These are phyloP conservation scores for Drosophila kambysellisi DNA, from an alignment of 2,888 invertebrate species.

Conservation along the genomic window DNA sequence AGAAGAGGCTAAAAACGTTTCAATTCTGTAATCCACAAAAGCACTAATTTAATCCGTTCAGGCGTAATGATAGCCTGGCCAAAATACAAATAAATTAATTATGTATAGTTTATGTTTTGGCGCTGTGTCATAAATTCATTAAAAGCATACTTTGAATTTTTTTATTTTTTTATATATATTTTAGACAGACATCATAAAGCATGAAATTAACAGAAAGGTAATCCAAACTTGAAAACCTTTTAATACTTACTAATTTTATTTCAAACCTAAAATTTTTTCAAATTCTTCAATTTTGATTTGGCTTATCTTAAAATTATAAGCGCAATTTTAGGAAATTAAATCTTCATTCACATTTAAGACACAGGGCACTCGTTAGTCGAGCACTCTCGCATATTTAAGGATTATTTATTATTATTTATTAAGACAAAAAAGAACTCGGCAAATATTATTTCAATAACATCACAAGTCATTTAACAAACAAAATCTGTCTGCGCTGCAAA, in stretches of 20 bases:
- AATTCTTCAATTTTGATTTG: background rate
- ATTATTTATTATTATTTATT: conserved; percentile 10
- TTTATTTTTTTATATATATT: background rate
- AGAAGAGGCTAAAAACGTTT: conserved; percentile 3
- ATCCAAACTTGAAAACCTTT: background rate
- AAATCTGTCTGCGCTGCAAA: conserved; percentile 58
- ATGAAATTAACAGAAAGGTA: background rate
- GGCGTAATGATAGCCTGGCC: conserved; percentile 16
- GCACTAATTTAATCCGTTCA: conserved; percentile 1
- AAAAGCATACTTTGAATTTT: background rate
- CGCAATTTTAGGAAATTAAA: background rate
- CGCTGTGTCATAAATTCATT: background rate
- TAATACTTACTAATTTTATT: background rate
- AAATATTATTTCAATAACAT: conserved; percentile 15
- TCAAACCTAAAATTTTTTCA: too few species aligned
- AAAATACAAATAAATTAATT: conserved; percentile 11
- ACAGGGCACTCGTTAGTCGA: conserved; percentile 4
- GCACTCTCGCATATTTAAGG: background rate
- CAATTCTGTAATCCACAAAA: conserved; percentile 3
- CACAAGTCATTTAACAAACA: conserved; percentile 42
- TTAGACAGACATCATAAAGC: background rate
- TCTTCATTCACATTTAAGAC: background rate
- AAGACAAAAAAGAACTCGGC: conserved; percentile 8
- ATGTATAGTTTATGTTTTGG: background rate
- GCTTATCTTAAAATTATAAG: background rate